These are phyloP conservation scores for Coracopsis vasa DNA, from an alignment of 2,113 vertebrate species.

Conservation along the genomic window DNA sequence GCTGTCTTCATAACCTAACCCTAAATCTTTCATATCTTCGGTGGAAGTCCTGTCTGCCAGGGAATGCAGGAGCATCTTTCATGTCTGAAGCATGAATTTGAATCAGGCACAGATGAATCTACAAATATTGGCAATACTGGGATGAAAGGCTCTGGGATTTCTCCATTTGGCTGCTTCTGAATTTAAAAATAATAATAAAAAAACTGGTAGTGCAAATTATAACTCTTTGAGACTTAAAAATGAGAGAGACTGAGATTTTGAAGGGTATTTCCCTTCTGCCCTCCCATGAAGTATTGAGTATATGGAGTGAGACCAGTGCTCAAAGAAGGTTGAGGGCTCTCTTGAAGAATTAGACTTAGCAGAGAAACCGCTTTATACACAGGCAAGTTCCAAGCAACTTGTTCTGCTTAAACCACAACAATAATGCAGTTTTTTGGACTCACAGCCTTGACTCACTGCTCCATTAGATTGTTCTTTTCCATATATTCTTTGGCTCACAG, in stretches of 20 bases:
- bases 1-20: not conserved
- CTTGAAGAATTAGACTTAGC: not conserved
- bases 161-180: not conserved
- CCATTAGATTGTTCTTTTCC: not conserved
- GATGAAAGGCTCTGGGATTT: not conserved
- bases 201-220: not conserved
- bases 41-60: not conserved
- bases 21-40: not conserved
- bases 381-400: not conserved
- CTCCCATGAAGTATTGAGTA: not conserved
- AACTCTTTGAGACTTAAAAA: not conserved
- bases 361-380: not conserved
- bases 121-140: not conserved
- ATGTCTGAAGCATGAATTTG: not conserved
- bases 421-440: not conserved
- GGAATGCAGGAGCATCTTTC: not conserved
- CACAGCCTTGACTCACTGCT: not conserved
- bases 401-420: not conserved
- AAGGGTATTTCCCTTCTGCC: not conserved
- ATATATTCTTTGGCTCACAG: slow-evolving; percentile 7
- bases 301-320: not conserved
- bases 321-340: not conserved
- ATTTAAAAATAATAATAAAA: not conserved
- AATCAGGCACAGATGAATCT: not conserved
- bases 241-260: not conserved